phyloP scores from a whole-genome alignment of 2,797 vertebrate species.

The Lepilemur ruficaudatus region DNA sequence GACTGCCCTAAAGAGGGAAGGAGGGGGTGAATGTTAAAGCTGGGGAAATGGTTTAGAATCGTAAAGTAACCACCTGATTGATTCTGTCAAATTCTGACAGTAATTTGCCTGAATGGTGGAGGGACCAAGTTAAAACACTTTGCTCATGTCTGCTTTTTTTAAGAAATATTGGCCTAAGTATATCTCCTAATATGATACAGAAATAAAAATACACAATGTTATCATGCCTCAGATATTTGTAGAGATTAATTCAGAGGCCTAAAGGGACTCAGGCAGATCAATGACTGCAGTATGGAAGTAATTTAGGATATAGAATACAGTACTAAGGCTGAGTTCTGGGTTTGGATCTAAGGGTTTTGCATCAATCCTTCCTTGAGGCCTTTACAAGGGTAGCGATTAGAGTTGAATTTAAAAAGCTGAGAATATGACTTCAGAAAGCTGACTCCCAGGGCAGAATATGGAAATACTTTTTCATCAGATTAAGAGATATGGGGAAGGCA shows the following conservation, averaged over 20 bases:
- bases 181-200: not conserved
- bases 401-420: not conserved
- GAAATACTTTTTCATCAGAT: not conserved
- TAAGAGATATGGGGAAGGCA: not conserved
- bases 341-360: not conserved
- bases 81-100: not conserved
- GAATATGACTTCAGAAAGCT: not conserved
- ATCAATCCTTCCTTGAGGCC: not conserved
- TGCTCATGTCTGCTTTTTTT: not conserved
- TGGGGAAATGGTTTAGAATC: not conserved
- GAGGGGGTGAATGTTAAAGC: not conserved
- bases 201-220: not conserved
- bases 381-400: not conserved
- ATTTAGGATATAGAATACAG: not conserved
- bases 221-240: not conserved
- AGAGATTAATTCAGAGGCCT: not conserved
- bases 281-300: not conserved
- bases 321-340: not conserved
- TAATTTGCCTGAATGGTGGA: not conserved
- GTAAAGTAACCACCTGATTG: not conserved
- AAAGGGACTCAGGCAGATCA: not conserved
- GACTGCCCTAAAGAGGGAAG: not conserved
- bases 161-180: not conserved
- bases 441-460: not conserved
- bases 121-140: not conserved